Evolutionary conservation across 1,140 invertebrate species (phyloP), one percentile per base, ranked within the genome.

Genomic region (Drosophila santomea): DNA sequence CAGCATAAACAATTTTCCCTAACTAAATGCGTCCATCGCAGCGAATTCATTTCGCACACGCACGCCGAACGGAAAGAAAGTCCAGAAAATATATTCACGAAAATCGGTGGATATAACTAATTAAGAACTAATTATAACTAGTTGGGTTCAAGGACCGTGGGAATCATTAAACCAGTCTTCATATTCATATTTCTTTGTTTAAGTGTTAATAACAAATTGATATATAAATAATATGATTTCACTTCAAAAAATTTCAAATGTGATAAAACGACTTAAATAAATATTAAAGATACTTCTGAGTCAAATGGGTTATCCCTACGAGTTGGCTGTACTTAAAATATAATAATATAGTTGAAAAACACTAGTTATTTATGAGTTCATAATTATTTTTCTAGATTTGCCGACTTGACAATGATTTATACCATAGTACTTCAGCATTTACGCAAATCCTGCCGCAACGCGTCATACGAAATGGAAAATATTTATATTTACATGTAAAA

Each of bases 1-100:
- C 80, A 74, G 74, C 74, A 79, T 71, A 79, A 83, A 38, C 45
- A 61, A 83, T 83, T 83, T 71, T 62, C 64, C 59, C 69, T 55
- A 48, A 75, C 69, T 78, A 78, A 82, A 82, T 63, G 74, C 73
- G 25, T 23, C 41, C 67, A 78, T 72, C 74, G 76, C 72, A 64
- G 62, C 48, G 39, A 50, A 68, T 83, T 74, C 43, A 66, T 66
- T 61, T 74, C 35, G 28, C 43, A 61, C 80, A 79, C 80, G 64
- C 71, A 75, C 52, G 44, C 28, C 43, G 15, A 69, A 39, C 51
- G 63, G 44, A 72, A 71, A 35, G 38, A 20, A 47, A 54, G 51
- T 68, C 68, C 44, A 71, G 44, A 72, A 72, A 43, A 57, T 50
- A 71, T 71, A 71, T 71, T 72, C 66, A 50, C 36, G 35, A 72